These are phyloP conservation scores for Caenorhabditis brenneri DNA, from an alignment of 1,140 invertebrate species.

Conservation along the genomic window DNA sequence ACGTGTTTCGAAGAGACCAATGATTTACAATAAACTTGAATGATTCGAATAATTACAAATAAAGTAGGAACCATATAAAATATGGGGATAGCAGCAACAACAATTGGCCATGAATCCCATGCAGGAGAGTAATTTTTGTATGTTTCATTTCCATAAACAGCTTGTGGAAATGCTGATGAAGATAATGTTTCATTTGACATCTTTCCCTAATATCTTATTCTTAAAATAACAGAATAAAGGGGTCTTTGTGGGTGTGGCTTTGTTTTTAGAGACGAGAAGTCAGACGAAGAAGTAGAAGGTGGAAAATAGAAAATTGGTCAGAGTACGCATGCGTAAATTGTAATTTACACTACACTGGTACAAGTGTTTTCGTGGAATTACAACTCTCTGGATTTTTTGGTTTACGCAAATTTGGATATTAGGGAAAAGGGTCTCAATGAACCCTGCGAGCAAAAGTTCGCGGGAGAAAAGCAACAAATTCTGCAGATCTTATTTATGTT, in stretches of 20 bases:
- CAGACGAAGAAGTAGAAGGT: not conserved
- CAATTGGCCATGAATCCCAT: constrained; percentile 1
- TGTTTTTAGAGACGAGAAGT: not conserved
- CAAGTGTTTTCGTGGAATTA: not conserved
- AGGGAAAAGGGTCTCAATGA: not conserved
- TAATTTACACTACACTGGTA: not conserved
- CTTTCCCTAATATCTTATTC: not conserved
- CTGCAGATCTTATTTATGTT: not conserved
- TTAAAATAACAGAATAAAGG: not conserved
- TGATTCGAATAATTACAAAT: constrained; percentile 3
- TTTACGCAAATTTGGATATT: not conserved
- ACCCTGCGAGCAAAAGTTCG: not conserved
- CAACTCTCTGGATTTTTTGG: not conserved
- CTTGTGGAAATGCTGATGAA: not conserved
- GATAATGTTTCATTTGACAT: not conserved
- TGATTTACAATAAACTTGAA: constrained; percentile 4
- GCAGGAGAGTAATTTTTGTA: not conserved
- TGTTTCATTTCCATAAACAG: constrained; percentile 17
- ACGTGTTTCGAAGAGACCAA: not conserved
- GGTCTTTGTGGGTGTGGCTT: not conserved
- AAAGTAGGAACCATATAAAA: constrained; percentile 7
- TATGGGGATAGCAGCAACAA: not conserved
- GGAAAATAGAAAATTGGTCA: not conserved
- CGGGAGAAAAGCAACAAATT: not conserved
- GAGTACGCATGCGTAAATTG: not conserved